Evolutionary conservation across 1,140 invertebrate species (phyloP).

Genomic region (Campoletis sonorensis): DNA sequence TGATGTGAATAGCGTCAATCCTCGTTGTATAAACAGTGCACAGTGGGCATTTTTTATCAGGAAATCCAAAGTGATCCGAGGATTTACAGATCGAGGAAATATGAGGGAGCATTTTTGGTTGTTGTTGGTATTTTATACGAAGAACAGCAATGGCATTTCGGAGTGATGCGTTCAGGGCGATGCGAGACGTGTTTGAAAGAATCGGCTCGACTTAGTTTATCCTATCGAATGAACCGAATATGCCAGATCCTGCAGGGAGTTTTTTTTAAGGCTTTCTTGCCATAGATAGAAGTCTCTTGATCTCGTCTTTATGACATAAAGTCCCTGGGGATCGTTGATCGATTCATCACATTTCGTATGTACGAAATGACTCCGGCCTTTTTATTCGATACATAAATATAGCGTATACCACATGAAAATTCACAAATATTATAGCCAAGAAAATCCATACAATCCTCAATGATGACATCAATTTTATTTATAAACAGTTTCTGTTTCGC

Average conservation of each 20-base stretch:
- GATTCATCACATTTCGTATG: constrained; percentile 67
- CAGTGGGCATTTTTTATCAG: too few species aligned
- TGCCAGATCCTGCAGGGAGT: background rate
- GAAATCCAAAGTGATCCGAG: too few species aligned
- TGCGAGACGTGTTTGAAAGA: constrained; percentile 22
- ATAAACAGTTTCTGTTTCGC: too few species aligned
- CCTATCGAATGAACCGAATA: constrained; percentile 36
- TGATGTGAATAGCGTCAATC: too few species aligned
- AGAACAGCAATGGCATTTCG: background rate
- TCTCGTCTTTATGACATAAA: constrained; percentile 65
- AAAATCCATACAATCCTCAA: too few species aligned
- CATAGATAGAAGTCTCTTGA: constrained; percentile 59
- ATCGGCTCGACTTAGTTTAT: background rate
- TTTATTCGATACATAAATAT: constrained; percentile 41
- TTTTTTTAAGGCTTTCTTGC: constrained; percentile 10
- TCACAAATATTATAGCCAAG: background rate
- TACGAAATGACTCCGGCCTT: constrained; percentile 47
- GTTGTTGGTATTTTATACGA: background rate
- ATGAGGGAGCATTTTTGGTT: background rate
- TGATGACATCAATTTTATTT: too few species aligned
- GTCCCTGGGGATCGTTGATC: constrained; percentile 72
- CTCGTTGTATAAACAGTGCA: too few species aligned
- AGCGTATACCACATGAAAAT: background rate
- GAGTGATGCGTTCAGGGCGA: background rate
- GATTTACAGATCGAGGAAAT: too few species aligned